Conservation (phyloP, 2,113 vertebrate genomes). For the Percopsis transmontana region DNA sequence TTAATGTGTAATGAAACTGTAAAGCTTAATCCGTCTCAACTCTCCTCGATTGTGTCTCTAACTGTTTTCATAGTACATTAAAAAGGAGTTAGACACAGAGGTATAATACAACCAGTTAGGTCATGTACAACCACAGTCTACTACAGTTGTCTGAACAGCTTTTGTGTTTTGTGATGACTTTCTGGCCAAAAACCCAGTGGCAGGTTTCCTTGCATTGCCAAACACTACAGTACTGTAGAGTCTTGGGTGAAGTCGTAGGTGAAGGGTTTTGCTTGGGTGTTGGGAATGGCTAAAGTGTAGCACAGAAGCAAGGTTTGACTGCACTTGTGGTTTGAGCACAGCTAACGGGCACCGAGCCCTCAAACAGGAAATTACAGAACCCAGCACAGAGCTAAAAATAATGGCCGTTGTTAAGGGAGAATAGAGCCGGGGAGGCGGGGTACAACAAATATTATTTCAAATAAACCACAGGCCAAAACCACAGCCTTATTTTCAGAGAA, state of each 20-base stretch:
- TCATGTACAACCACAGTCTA: too few species aligned
- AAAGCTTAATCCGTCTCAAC: too few species aligned
- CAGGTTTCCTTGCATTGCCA: too few species aligned
- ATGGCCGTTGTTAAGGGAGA: conserved; percentile 74
- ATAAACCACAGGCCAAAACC: conserved; percentile 69
- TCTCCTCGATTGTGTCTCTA: too few species aligned
- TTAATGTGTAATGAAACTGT: too few species aligned
- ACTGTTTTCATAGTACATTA: too few species aligned
- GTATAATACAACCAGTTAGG: too few species aligned
- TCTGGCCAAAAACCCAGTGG: too few species aligned
- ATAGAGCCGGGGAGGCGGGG: conserved; percentile 64
- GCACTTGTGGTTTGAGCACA: conserved; percentile 43
- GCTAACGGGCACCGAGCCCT: conserved; percentile 21
- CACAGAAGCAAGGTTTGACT: conserved; percentile 27
- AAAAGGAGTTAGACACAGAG: too few species aligned
- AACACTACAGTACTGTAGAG: too few species aligned
- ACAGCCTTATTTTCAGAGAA: conserved; percentile 54
- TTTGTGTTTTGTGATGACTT: too few species aligned
- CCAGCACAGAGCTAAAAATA: conserved; percentile 76
- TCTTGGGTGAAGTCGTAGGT: neutral
- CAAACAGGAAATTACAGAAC: conserved; percentile 79
- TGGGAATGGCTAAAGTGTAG: conserved; percentile 28
- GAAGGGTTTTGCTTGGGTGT: conserved; percentile 6
- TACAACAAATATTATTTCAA: conserved; percentile 80
- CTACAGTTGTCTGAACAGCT: too few species aligned